These are phyloP conservation scores for Epsilonema sp. DNA, from an alignment of 2,888 invertebrate genomes.

Conservation along the genomic window DNA sequence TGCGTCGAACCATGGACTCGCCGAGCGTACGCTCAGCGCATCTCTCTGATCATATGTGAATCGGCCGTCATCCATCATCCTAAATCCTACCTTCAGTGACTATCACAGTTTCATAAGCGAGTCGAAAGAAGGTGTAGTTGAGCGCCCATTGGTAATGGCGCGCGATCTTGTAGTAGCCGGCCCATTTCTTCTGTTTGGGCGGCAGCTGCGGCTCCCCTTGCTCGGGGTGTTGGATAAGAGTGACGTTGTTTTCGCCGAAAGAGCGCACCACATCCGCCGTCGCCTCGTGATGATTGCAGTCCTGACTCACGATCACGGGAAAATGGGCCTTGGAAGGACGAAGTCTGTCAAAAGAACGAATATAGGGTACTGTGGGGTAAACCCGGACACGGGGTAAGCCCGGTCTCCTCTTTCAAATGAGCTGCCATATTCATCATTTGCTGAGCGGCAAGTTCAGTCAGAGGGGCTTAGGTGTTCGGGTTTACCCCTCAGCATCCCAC, in stretches of 20 bases:
- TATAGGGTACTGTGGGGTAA: no score
- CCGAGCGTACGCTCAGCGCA: no score
- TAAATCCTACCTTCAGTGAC: constrained; percentile 89
- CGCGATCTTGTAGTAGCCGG: constrained; percentile 89
- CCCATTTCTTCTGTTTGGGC: constrained; percentile 56
- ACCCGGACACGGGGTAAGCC: no score
- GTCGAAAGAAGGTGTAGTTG: constrained; percentile 60
- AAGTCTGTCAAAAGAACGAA: constrained; percentile 26
- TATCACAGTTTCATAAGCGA: constrained; percentile 66
- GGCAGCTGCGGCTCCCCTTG: constrained; percentile 55
- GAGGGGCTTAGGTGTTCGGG: no score
- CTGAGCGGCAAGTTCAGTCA: no score
- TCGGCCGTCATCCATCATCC: no score
- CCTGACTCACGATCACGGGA: constrained; percentile 91
- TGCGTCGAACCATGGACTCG: no score
- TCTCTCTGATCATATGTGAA: no score
- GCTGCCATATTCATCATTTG: no score
- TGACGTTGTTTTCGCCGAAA: constrained; percentile 39
- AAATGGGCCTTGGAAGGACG: constrained; percentile 57
- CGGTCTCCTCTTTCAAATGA: no score
- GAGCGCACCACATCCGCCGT: constrained; percentile 59
- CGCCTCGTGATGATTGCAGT: constrained; percentile 51
- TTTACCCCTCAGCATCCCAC: no score
- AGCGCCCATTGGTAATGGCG: constrained; percentile 92
- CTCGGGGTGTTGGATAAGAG: constrained; percentile 56